phyloP scores from a whole-genome alignment of 2,888 invertebrate genomes.

The Creontiades dilutus region DNA sequence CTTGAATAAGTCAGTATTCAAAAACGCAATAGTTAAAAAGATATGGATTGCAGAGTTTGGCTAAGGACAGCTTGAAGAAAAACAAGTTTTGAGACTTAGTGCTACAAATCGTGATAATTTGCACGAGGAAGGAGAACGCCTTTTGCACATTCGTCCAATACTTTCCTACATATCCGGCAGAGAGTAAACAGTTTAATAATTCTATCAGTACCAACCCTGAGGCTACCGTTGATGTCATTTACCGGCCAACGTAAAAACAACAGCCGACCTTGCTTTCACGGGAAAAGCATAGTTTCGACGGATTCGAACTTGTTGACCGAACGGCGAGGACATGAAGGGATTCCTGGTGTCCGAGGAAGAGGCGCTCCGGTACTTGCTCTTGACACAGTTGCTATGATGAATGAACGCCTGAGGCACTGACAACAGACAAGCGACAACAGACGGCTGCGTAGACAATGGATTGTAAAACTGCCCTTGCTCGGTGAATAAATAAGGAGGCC shows the following conservation, averaged over 20 bases:
- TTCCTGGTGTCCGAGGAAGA: constrained; percentile 5
- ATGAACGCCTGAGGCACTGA: neutral
- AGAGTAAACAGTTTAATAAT: constrained; percentile 1
- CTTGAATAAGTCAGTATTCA: too few species aligned
- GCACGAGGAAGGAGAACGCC: too few species aligned
- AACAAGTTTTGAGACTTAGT: too few species aligned
- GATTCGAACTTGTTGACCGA: neutral
- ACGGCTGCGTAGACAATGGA: constrained; percentile 25
- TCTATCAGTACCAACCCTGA: neutral
- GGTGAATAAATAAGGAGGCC: constrained; percentile 10
- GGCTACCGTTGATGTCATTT: constrained; percentile 12
- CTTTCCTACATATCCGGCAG: neutral
- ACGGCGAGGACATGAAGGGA: neutral
- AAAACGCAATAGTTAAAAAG: too few species aligned
- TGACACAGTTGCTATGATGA: constrained; percentile 39
- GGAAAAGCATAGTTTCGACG: neutral
- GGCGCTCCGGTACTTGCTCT: constrained; percentile 1
- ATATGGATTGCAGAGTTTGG: too few species aligned
- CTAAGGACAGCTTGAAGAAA: too few species aligned
- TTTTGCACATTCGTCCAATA: neutral
- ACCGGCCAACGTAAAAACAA: neutral
- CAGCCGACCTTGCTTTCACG: neutral
- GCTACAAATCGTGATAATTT: too few species aligned
- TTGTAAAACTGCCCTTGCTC: constrained; percentile 42
- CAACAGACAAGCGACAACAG: neutral